Evolutionary conservation across 1,140 invertebrate species (phyloP).

Genomic region (Sinonovacula constricta): DNA sequence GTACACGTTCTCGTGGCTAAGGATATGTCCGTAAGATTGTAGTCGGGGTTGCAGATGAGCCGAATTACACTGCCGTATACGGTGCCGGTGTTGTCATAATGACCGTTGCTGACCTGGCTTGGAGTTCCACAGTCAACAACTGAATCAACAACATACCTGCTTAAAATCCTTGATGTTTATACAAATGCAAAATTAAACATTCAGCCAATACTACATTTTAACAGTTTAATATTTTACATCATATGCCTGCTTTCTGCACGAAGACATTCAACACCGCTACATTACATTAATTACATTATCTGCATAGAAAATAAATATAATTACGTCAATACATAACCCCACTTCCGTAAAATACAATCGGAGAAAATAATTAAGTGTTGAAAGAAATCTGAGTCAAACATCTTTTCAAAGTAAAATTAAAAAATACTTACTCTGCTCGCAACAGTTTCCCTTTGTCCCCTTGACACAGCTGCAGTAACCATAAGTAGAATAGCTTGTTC

Average conservation of each 20-base stretch:
- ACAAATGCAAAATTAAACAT: not conserved
- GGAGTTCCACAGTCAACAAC: slow-evolving; percentile 13
- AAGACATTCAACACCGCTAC: not conserved
- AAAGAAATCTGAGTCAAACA: not conserved
- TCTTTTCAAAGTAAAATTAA: not conserved
- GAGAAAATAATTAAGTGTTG: not conserved
- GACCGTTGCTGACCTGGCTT: not conserved
- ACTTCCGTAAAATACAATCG: not conserved
- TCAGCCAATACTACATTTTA: not conserved
- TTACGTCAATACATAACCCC: not conserved
- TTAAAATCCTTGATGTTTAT: not conserved
- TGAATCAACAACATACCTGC: not conserved
- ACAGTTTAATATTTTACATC: not conserved
- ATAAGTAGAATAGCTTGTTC: not conserved
- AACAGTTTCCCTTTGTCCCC: not conserved
- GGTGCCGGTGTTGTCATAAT: not conserved
- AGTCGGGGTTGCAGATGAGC: not conserved
- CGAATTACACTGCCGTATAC: not conserved
- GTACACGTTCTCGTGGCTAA: slow-evolving; percentile 1
- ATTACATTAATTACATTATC: not conserved
- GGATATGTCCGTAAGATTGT: not conserved
- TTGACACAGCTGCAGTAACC: not conserved
- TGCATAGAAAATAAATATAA: not conserved
- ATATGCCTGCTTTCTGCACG: not conserved
- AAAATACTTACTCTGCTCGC: not conserved